Conservation (phyloP, 64 coral and sea anemone species). For the Astreopora myriophthalma region DNA sequence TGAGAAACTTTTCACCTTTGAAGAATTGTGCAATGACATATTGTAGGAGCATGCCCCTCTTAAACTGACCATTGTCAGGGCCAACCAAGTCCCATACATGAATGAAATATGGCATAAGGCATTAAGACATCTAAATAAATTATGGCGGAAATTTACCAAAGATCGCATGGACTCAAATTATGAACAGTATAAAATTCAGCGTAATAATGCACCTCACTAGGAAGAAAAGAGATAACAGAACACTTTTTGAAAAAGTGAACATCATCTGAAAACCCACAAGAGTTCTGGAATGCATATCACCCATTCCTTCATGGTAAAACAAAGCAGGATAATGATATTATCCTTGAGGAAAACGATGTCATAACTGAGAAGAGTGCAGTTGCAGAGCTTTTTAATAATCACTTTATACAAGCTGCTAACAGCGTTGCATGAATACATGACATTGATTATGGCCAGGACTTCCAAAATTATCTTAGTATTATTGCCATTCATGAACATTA, state of each 20-base stretch:
- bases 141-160: slow-evolving; percentile 59
- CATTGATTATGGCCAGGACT: slow-evolving; percentile 31
- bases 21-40: slow-evolving; percentile 33
- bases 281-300: slow-evolving; percentile 55
- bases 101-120: slow-evolving; percentile 28
- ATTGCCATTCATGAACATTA: not conserved
- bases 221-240: slow-evolving; percentile 46
- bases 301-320: slow-evolving; percentile 45
- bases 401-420: not conserved
- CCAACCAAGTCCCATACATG: slow-evolving; percentile 57
- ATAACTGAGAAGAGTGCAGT: slow-evolving; percentile 28
- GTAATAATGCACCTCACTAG: slow-evolving; percentile 52
- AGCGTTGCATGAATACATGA: not conserved
- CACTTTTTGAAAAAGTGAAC: slow-evolving; percentile 10
- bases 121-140: slow-evolving; percentile 22
- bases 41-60: slow-evolving; percentile 44
- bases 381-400: slow-evolving; percentile 40
- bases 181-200: slow-evolving; percentile 46
- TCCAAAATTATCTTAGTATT: slow-evolving; percentile 50
- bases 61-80: not conserved
- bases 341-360: slow-evolving; percentile 3
- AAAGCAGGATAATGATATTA: not conserved
- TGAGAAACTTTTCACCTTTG: slow-evolving; percentile 45
- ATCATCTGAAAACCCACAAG: not conserved
- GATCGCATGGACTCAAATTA: slow-evolving; percentile 18